A percentile compares a stretch with the other conserved stretches of the same genome.
phyloP scores from a whole-genome alignment of 2,888 invertebrate species.

The Blera fallax region DNA sequence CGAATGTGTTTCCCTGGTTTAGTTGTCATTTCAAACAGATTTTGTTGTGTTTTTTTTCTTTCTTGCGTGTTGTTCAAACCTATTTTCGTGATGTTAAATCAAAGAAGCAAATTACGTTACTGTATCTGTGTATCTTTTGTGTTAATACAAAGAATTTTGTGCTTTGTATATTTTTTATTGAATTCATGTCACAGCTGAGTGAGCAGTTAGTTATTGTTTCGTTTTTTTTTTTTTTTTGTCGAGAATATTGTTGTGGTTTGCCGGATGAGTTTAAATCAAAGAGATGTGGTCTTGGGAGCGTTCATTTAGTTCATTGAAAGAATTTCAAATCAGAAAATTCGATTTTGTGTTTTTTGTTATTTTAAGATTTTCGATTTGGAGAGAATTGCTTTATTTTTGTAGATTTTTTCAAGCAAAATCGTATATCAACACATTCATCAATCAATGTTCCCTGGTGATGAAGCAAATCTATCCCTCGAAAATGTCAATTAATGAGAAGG shows the following conservation, averaged over 20 bases:
- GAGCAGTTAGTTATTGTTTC: conserved; percentile 33
- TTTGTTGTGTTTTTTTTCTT: not conserved
- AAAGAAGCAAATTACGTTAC: not conserved
- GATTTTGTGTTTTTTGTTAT: not conserved
- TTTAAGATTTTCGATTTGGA: not conserved
- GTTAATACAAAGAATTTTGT: not conserved
- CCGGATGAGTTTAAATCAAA: conserved; percentile 2
- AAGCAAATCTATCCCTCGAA: too few relatives aligned
- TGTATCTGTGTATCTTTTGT: conserved; percentile 2
- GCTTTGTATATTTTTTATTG: conserved; percentile 20
- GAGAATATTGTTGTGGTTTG: conserved; percentile 6
- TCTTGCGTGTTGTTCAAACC: not conserved
- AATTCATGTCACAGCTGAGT: conserved; percentile 53
- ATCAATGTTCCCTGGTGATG: too few relatives aligned
- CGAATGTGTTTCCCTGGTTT: not conserved
- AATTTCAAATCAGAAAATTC: conserved; percentile 1
- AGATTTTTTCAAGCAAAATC: too few relatives aligned
- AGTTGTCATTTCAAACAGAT: not conserved
- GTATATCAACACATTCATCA: too few relatives aligned
- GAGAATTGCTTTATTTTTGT: too few relatives aligned
- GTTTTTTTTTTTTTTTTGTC: conserved; percentile 4
- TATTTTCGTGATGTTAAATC: conserved; percentile 7
- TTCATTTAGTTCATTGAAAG: conserved; percentile 13
- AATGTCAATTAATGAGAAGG: too few relatives aligned
- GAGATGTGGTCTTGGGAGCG: conserved; percentile 1